These are phyloP conservation scores for Dryocosmus kuriphilus DNA, from an alignment of 2,888 invertebrate genomes.

Conservation along the genomic window DNA sequence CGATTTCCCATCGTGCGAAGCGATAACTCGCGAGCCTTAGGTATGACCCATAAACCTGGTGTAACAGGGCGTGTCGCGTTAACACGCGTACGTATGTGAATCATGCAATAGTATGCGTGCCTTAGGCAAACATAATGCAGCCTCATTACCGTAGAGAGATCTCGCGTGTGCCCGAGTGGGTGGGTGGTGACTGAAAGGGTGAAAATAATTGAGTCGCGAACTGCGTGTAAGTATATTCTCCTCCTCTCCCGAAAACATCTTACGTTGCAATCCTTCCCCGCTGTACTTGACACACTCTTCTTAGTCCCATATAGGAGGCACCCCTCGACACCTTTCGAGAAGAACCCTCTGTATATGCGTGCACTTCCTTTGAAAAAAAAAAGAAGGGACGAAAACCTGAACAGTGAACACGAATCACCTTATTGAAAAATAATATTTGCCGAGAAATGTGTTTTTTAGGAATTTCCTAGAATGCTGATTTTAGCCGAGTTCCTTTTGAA, in stretches of 20 bases:
- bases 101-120: conserved; percentile 8
- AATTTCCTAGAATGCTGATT: not conserved
- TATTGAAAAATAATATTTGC: conserved; percentile 23
- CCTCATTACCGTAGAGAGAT: conserved; percentile 24
- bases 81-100: conserved; percentile 33
- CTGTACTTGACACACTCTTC: conserved; percentile 34
- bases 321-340: conserved; percentile 39
- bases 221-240: conserved; percentile 25
- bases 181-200: conserved; percentile 28
- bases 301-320: not conserved
- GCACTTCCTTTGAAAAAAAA: conserved; percentile 26
- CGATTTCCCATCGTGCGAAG: conserved; percentile 39
- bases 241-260: conserved; percentile 28
- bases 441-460: not conserved
- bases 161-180: conserved; percentile 19
- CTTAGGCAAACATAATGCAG: conserved; percentile 32
- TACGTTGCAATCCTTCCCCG: conserved; percentile 30
- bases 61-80: conserved; percentile 36
- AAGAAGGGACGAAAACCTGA: conserved; percentile 10
- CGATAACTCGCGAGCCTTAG: conserved; percentile 28
- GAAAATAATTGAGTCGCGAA: conserved; percentile 39
- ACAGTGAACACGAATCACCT: conserved; percentile 9
- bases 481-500: not conserved
- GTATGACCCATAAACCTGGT: conserved; percentile 35
- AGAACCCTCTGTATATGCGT: conserved; percentile 33